A percentile compares a stretch with the other conserved stretches of the same genome.
These are phyloP conservation scores for Athripsodes cinereus DNA, from an alignment of 2,888 invertebrate species.

Conservation along the genomic window DNA sequence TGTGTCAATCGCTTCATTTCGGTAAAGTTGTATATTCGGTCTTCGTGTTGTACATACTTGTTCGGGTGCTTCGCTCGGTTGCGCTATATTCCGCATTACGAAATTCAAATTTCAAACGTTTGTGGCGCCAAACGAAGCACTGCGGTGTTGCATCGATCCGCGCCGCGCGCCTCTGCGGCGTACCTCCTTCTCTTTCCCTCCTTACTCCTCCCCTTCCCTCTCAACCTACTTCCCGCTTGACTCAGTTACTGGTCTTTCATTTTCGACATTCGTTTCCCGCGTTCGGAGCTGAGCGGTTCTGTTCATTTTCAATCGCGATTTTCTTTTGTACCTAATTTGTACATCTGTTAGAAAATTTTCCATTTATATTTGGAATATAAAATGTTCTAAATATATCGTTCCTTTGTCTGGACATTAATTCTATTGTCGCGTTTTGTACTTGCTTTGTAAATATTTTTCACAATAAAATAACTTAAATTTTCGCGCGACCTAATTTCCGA, in stretches of 20 bases:
- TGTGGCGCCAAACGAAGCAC: slow-evolving; percentile 17
- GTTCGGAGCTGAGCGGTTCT: neutral
- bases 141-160: slow-evolving; percentile 14
- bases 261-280: slow-evolving; percentile 12
- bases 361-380: neutral
- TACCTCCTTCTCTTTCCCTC: slow-evolving; percentile 34
- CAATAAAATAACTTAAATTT: slow-evolving; percentile 5
- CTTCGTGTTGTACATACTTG: neutral
- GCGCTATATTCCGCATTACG: slow-evolving; percentile 16
- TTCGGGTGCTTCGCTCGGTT: slow-evolving; percentile 6
- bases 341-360: neutral
- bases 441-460: neutral
- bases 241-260: neutral
- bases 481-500: slow-evolving; percentile 20
- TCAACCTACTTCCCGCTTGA: neutral
- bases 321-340: neutral
- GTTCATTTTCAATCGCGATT: neutral
- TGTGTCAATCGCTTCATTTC: neutral
- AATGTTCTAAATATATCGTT: neutral
- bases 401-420: neutral
- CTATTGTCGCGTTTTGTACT: neutral
- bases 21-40: neutral
- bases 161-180: slow-evolving; percentile 19
- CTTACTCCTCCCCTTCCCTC: slow-evolving; percentile 6
- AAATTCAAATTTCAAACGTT: slow-evolving; percentile 15